phyloP scores from a whole-genome alignment of 2,113 vertebrate species.

The Hemibates koningsi region DNA sequence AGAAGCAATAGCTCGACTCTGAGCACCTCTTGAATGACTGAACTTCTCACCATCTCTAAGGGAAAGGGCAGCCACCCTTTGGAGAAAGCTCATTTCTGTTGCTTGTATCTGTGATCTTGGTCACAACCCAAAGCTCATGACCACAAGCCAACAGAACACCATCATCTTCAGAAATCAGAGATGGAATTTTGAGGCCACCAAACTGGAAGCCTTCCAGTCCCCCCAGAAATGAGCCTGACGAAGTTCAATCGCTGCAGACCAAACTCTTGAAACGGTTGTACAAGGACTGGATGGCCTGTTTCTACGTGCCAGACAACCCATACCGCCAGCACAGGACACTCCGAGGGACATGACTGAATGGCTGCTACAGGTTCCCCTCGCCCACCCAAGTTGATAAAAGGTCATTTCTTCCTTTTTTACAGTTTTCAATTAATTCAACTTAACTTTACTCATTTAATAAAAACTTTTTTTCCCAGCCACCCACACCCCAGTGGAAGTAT shows the following conservation, averaged over 20 bases:
- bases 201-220: not conserved
- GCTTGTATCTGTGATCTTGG: not conserved
- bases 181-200: not conserved
- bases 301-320: not conserved
- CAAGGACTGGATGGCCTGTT: not conserved
- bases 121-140: not conserved
- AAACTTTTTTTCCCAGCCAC: rapidly evolving
- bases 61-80: rapidly evolving
- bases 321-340: rapidly evolving
- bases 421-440: not conserved
- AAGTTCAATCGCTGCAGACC: rapidly evolving
- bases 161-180: not conserved
- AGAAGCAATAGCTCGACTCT: not conserved
- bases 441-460: not conserved
- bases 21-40: not conserved
- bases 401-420: not conserved
- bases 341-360: not conserved
- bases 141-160: not conserved
- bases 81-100: not conserved
- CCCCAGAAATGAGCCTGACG: not conserved
- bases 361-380: not conserved
- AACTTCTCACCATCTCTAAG: not conserved
- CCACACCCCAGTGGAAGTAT: not conserved
- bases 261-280: rapidly evolving
- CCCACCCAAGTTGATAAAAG: not conserved